phyloP scores from a whole-genome alignment of 1,140 invertebrate genomes.

The Philopotamus ludificatus region DNA sequence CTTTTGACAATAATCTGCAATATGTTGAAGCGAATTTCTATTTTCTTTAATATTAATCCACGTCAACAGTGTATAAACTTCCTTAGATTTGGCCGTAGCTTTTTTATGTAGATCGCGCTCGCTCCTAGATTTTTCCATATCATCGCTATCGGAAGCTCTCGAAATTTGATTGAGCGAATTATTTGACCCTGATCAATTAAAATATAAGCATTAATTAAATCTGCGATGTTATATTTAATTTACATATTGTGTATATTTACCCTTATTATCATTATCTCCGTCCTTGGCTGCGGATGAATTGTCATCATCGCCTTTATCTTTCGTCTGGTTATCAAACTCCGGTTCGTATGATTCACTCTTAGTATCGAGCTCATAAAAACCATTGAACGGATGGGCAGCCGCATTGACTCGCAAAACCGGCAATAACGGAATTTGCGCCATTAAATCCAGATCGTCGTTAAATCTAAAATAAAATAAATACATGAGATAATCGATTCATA shows the following conservation, averaged over 20 bases:
- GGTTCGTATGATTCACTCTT: constrained; percentile 44
- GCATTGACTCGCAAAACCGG: constrained; percentile 68
- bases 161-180: constrained; percentile 35
- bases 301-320: constrained; percentile 30
- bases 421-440: constrained; percentile 80
- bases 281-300: too few relatives aligned
- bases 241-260: neutral
- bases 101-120: neutral
- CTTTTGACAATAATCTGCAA: constrained; percentile 73
- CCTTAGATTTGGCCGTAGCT: constrained; percentile 41
- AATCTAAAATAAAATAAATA: constrained; percentile 62
- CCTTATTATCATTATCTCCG: constrained; percentile 16
- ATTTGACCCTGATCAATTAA: constrained; percentile 26
- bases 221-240: neutral
- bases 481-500: constrained; percentile 11
- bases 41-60: constrained; percentile 84
- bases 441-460: constrained; percentile 68
- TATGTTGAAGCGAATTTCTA: constrained; percentile 72
- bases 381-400: constrained; percentile 62
- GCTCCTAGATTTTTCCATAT: constrained; percentile 19
- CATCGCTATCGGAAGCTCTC: constrained; percentile 36
- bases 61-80: constrained; percentile 64
- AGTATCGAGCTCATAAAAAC: constrained; percentile 55
- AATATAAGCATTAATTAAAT: neutral
- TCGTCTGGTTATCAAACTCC: constrained; percentile 20